Evolutionary conservation across 2,797 vertebrate species (phyloP).

Genomic region (Microhierax caerulescens): DNA sequence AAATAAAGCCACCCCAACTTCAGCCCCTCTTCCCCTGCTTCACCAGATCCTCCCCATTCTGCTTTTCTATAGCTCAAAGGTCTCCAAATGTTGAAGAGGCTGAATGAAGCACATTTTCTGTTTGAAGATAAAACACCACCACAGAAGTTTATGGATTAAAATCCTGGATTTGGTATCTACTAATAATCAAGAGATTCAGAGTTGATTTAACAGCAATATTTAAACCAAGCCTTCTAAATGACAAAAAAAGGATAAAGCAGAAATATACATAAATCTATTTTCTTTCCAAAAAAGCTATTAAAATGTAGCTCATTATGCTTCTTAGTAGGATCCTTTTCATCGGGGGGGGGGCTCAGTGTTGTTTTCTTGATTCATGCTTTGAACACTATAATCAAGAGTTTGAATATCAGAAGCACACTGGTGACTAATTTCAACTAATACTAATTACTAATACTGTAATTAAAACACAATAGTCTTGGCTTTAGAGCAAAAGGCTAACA

Average conservation of each 20-base stretch:
- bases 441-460: slow-evolving; percentile 24
- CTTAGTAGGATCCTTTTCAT: slow-evolving; percentile 67
- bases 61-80: neutral
- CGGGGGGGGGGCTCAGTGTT: slow-evolving; percentile 13
- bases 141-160: slow-evolving; percentile 1
- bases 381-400: slow-evolving; percentile 65
- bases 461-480: slow-evolving; percentile 42
- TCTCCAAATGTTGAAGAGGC: neutral
- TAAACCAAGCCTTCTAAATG: slow-evolving; percentile 44
- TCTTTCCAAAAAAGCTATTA: slow-evolving; percentile 3
- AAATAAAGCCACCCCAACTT: neutral
- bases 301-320: slow-evolving; percentile 66
- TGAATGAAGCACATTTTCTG: neutral
- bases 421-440: slow-evolving; percentile 55
- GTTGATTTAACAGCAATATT: slow-evolving; percentile 36
- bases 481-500: slow-evolving; percentile 49
- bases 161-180: neutral
- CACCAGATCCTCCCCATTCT: neutral
- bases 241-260: slow-evolving; percentile 15
- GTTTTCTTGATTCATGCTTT: slow-evolving; percentile 67
- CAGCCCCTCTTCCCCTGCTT: neutral
- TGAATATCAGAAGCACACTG: slow-evolving; percentile 60
- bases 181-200: slow-evolving; percentile 45
- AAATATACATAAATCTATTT: slow-evolving; percentile 1
- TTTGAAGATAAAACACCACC: neutral